Base-by-base conservation (phyloP, 2,113 vertebrate genomes). In the Boleophthalmus pectinirostris region DNA sequence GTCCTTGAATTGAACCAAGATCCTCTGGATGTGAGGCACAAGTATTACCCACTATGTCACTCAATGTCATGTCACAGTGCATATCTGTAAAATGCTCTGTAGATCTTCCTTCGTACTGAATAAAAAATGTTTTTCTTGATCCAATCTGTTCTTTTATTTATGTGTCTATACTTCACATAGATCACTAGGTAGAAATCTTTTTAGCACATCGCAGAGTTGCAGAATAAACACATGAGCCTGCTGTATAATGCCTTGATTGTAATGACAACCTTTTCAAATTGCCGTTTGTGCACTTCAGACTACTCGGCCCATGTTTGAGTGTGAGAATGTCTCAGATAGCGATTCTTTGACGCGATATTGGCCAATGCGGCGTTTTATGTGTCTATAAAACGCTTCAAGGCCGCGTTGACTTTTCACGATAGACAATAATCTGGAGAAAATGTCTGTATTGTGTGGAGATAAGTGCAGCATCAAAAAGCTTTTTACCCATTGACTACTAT, bases 301-400 rank as follows among this genome's bases (percentile, higher is more conserved):
- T 46, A 66, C 24, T 68, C 76, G 79, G 69, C 58, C 51, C 66
- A n/a, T n/a, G 12, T 69, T 58, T 69, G 65, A 43, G 72, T 25
- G 53, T 69, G 45, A 63, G 47, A 33, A 29, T 57, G 56, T 25
- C 9, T 70, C 57, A 75, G 82, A 82, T 77, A 78, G 81, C 68
- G 72, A 72, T 66, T 83, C 67, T 88, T 88, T 88, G 88, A 90
- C 86, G 73, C 73, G 83, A 85, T 85, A 79, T 88, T 90, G 85
- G 81, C 82, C 83, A 90, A 87, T 83, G 78, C 35, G 58, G 79
- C 76, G 72, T 88, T 91, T 92, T 88, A 90, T 84, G 79, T 73
- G 71, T 80, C 85, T 54, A 87, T 91, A 88, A 87, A 90, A 81
- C 77, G 58, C 78, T 83, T 56, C 86, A 91, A 92, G 90, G 87